A percentile compares a stretch with the other conserved stretches of the same genome.
Evolutionary conservation across 2,888 invertebrate species (phyloP).

Genomic region (Omphaloscelis lunosa): DNA sequence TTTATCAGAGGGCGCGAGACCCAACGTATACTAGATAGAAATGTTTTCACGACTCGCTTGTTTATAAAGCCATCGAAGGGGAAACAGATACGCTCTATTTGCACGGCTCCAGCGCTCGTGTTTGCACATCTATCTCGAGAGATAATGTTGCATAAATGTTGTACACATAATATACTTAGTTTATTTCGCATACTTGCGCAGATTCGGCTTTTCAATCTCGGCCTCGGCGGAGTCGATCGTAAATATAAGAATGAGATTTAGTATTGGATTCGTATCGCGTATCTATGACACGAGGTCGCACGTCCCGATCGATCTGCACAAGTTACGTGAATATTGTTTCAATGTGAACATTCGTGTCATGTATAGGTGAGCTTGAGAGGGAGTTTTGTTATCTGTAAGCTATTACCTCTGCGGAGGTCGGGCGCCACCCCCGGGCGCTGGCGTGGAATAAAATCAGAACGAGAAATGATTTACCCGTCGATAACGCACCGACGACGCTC

Average conservation of each 20-base stretch:
- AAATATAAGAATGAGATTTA: constrained; percentile 74
- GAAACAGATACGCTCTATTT: constrained; percentile 88
- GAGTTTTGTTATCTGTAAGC: constrained; percentile 82
- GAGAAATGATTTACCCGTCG: constrained; percentile 86
- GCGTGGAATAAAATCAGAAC: constrained; percentile 86
- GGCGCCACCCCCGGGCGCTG: constrained; percentile 76
- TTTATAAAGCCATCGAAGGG: constrained; percentile 89
- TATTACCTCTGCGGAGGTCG: constrained; percentile 79
- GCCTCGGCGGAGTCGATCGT: constrained; percentile 69
- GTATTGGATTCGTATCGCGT: constrained; percentile 75
- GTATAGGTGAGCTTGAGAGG: constrained; percentile 79
- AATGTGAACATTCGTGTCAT: constrained; percentile 82
- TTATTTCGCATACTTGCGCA: constrained; percentile 78
- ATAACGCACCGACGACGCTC: constrained; percentile 78
- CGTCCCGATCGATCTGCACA: constrained; percentile 79
- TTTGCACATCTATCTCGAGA: constrained; percentile 85
- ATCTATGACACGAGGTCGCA: constrained; percentile 78
- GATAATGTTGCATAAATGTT: constrained; percentile 88
- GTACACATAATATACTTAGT: constrained; percentile 76
- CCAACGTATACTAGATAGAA: constrained; percentile 86
- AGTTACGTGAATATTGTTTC: constrained; percentile 86
- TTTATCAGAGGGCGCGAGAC: constrained; percentile 87
- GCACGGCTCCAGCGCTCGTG: constrained; percentile 79
- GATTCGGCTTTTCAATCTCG: constrained; percentile 80
- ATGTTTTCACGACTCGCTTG: constrained; percentile 89